Percentiles rank a stretch among this genome's conserved stretches.
These are phyloP conservation scores for Strigamia transsilvanica DNA, from an alignment of 2,888 invertebrate species.

Conservation along the genomic window DNA sequence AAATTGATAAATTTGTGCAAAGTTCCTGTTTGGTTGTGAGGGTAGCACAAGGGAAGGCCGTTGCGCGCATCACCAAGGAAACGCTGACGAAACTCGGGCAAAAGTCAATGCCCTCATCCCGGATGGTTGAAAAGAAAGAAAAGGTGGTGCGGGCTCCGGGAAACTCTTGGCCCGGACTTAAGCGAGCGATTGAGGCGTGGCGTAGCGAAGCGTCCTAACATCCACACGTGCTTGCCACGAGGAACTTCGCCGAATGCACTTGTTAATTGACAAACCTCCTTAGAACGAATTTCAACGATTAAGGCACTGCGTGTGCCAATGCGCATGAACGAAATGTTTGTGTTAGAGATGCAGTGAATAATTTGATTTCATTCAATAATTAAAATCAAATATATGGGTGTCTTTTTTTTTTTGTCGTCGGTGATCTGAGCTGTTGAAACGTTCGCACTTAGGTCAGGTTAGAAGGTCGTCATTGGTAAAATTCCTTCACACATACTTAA, in stretches of 20 bases:
- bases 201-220: constrained; percentile 25
- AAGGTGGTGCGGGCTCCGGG: constrained; percentile 30
- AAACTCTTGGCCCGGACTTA: constrained; percentile 30
- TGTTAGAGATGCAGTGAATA: no score
- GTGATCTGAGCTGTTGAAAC: background rate
- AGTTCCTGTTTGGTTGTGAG: constrained; percentile 20
- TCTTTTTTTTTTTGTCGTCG: background rate
- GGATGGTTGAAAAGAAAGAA: constrained; percentile 21
- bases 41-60: background rate
- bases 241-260: constrained; percentile 15
- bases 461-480: constrained; percentile 18
- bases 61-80: constrained; percentile 30
- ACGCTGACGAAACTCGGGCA: constrained; percentile 46
- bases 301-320: background rate
- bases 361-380: background rate
- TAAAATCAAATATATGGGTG: no score
- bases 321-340: no score
- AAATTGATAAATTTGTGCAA: background rate
- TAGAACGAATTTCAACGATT: background rate
- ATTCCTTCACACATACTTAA: constrained; percentile 21
- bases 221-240: constrained; percentile 18
- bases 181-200: constrained; percentile 21
- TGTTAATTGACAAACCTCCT: constrained; percentile 23
- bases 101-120: constrained; percentile 43
- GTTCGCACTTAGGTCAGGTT: constrained; percentile 15